These are phyloP conservation scores for Cydia splendana DNA, from an alignment of 1,140 invertebrate species.

Conservation along the genomic window DNA sequence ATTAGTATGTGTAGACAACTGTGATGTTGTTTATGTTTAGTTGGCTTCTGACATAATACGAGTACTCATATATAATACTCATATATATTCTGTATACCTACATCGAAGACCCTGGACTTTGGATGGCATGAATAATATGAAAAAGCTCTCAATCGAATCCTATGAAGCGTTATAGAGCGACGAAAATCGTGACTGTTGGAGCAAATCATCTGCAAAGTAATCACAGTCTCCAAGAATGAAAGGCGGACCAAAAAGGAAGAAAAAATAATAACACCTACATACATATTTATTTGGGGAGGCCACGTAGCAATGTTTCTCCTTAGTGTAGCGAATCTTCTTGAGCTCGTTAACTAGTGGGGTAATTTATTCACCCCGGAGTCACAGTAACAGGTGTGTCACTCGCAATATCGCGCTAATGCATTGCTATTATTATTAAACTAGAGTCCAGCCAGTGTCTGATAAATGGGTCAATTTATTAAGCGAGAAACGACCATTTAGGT, in stretches of 20 bases:
- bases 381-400: constrained; percentile 20
- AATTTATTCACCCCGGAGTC: constrained; percentile 14
- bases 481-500: background rate
- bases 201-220: too few species aligned
- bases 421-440: constrained; percentile 27
- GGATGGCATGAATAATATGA: too few species aligned
- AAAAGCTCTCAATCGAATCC: too few species aligned
- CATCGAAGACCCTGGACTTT: background rate
- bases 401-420: constrained; percentile 16
- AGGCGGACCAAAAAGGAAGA: too few species aligned
- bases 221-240: too few species aligned
- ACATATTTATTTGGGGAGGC: background rate
- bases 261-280: background rate
- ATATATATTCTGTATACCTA: background rate
- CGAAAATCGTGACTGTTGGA: too few species aligned
- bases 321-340: background rate
- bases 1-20: background rate
- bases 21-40: constrained; percentile 6
- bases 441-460: constrained; percentile 16
- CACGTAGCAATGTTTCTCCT: background rate
- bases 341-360: background rate
- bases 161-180: too few species aligned
- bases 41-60: background rate
- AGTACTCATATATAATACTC: background rate
- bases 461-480: constrained; percentile 18